phyloP scores from a whole-genome alignment of 1,140 invertebrate genomes.

The Bradysia coprophila region DNA sequence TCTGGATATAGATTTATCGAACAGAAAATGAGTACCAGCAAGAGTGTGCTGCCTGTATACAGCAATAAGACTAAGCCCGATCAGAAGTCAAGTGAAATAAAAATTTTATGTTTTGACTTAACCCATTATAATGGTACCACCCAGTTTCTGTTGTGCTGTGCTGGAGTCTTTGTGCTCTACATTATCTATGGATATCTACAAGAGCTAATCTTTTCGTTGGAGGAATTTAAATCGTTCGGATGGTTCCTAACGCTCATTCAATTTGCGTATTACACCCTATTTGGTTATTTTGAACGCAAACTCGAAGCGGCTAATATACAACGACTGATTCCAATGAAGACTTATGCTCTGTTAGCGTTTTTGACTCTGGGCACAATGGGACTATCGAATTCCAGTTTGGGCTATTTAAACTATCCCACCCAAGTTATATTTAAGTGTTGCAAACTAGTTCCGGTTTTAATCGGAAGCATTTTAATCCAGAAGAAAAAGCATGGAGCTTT shows the following conservation, averaged over 20 bases:
- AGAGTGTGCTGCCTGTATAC: too few relatives aligned
- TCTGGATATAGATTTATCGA: too few relatives aligned
- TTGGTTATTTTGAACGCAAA: slow-evolving; percentile 58
- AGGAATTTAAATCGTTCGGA: slow-evolving; percentile 75
- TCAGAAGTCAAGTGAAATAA: slow-evolving; percentile 20
- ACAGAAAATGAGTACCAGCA: too few relatives aligned
- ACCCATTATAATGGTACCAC: slow-evolving; percentile 36
- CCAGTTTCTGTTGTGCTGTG: slow-evolving; percentile 60
- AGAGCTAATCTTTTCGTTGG: slow-evolving; percentile 79
- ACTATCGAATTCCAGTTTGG: slow-evolving; percentile 86
- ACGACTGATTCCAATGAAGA: slow-evolving; percentile 62
- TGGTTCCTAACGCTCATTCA: slow-evolving; percentile 88
- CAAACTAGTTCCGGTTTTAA: slow-evolving; percentile 86
- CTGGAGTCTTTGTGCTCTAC: slow-evolving; percentile 73
- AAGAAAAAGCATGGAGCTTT: slow-evolving; percentile 67
- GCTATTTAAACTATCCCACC: slow-evolving; percentile 90
- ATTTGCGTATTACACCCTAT: slow-evolving; percentile 69
- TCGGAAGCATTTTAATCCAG: slow-evolving; percentile 83
- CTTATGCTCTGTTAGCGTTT: slow-evolving; percentile 65
- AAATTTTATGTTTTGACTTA: slow-evolving; percentile 57
- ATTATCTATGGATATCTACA: slow-evolving; percentile 83
- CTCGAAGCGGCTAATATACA: slow-evolving; percentile 41
- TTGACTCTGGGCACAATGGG: slow-evolving; percentile 90
- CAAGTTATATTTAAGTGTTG: slow-evolving; percentile 92
- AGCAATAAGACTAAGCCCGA: too few relatives aligned